Percentiles rank a stretch among this genome's conserved stretches.
Evolutionary conservation across 2,797 vertebrate species (phyloP).

Genomic region (Pelobates cultripes): DNA sequence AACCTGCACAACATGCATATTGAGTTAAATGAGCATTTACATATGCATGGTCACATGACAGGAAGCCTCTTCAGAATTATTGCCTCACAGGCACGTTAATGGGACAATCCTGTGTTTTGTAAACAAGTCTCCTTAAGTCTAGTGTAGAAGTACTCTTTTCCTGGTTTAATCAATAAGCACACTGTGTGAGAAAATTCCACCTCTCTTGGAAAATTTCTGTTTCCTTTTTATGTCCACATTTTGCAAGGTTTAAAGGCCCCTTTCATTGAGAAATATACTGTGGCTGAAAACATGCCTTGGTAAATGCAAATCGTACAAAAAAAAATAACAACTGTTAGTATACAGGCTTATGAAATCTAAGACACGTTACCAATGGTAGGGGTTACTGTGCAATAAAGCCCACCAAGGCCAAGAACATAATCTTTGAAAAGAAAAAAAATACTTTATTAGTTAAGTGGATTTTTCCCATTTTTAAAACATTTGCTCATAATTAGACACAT

Average conservation of each 20-base stretch:
- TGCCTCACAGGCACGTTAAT: slow-evolving; percentile 59
- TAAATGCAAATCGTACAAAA: slow-evolving; percentile 73
- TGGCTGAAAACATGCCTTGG: slow-evolving; percentile 76
- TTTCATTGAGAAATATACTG: slow-evolving; percentile 77
- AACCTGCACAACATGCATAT: slow-evolving; percentile 53
- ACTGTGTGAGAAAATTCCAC: slow-evolving; percentile 79
- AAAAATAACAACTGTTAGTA: slow-evolving; percentile 67
- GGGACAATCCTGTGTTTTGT: slow-evolving; percentile 70
- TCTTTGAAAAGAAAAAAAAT: slow-evolving; percentile 71
- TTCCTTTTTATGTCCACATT: slow-evolving; percentile 79
- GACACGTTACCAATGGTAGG: slow-evolving; percentile 69
- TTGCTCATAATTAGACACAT: slow-evolving; percentile 78
- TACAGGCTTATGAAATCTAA: slow-evolving; percentile 69
- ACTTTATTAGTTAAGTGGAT: slow-evolving; percentile 68
- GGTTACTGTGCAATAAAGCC: slow-evolving; percentile 75
- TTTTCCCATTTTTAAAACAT: slow-evolving; percentile 75
- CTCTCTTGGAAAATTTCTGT: slow-evolving; percentile 74
- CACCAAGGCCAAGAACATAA: slow-evolving; percentile 68
- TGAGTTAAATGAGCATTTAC: slow-evolving; percentile 56
- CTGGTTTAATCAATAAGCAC: slow-evolving; percentile 77
- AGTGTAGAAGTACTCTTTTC: slow-evolving; percentile 75
- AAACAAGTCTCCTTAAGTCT: slow-evolving; percentile 71
- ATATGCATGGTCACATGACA: slow-evolving; percentile 55
- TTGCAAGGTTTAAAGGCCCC: slow-evolving; percentile 77
- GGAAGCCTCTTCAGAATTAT: slow-evolving; percentile 58